These are phyloP conservation scores for Lemur catta DNA, from an alignment of 2,797 vertebrate species.

Conservation along the genomic window DNA sequence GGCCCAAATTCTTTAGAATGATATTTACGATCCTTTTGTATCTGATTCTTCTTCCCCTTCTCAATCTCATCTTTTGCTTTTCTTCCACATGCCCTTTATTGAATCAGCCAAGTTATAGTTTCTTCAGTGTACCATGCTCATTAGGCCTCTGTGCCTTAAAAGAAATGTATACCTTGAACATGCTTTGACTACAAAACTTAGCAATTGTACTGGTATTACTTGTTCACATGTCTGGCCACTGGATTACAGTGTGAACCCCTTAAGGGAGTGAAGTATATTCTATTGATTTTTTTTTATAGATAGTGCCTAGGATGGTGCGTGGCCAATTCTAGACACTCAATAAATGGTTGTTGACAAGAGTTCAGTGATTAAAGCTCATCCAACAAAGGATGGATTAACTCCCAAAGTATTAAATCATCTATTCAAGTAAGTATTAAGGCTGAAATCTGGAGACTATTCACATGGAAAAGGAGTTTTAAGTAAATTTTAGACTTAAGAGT, in stretches of 20 bases:
- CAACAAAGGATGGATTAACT: background rate
- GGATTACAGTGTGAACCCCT: background rate
- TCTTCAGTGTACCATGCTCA: background rate
- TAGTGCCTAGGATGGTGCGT: background rate
- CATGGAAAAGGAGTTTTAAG: background rate
- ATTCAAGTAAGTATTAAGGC: background rate
- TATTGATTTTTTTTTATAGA: background rate
- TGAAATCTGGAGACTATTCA: background rate
- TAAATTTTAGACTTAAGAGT: background rate
- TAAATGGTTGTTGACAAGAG: background rate
- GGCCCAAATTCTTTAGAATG: background rate
- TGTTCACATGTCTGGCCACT: background rate
- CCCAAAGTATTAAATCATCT: background rate
- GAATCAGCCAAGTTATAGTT: background rate
- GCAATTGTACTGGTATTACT: background rate
- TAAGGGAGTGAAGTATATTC: background rate
- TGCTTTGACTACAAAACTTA: background rate
- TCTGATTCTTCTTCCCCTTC: background rate
- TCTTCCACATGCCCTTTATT: background rate
- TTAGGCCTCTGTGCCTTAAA: background rate
- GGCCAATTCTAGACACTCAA: background rate
- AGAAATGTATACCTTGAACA: background rate
- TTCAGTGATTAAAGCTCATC: background rate
- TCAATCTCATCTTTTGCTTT: background rate
- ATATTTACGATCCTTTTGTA: background rate